Base-by-base conservation (phyloP, 1,140 invertebrate species). In the Dermatophagoides farinae region DNA sequence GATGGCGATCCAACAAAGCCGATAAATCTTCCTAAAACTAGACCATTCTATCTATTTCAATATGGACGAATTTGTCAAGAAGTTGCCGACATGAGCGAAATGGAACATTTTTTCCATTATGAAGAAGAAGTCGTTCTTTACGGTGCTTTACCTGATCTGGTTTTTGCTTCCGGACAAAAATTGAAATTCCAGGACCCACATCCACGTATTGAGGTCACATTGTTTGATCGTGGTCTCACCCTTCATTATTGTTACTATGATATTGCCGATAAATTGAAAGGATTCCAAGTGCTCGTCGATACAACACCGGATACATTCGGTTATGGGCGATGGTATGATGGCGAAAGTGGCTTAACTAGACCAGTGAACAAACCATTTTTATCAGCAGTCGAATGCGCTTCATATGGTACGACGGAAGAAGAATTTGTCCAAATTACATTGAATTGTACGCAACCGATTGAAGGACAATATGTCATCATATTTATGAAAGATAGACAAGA, bases 171-270 rank as follows among this genome's bases (percentile, higher is more conserved):
- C 1, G 58, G 50, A 39, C 49, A 51, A 16, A 44, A 54, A 16
- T 53, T 61, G 14, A 68, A 66, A 53, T 65, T 64, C 46, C 62
- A 64, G 18, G 57, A 47, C 12, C 64, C 63, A n/a, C 62, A 67
- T 58, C 68, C 68, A 25, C 47, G 41, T 37, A 49, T 67, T 10
- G 65, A 68, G 47, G 64, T 50, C 6, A 65, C 55, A 40, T 38
- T 64, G 6, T 69, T 66, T 57, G 67, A 68, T 22, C 68, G 65
- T 44, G 67, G 67, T 20, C 62, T 68, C 12, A 47, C 66, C 14
- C 18, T 68, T 0, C 66, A 62, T 43, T 69, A 69, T 52, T 69
- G 68, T 46, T 69, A 69, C 46, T 69, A 69, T 57, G 67, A 68
- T 52, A 64, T 68, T 18, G 63, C 63, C 23, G 50, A 65, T 37